Base-by-base conservation (phyloP, 1,140 invertebrate species). In the Onthophagus taurus region DNA sequence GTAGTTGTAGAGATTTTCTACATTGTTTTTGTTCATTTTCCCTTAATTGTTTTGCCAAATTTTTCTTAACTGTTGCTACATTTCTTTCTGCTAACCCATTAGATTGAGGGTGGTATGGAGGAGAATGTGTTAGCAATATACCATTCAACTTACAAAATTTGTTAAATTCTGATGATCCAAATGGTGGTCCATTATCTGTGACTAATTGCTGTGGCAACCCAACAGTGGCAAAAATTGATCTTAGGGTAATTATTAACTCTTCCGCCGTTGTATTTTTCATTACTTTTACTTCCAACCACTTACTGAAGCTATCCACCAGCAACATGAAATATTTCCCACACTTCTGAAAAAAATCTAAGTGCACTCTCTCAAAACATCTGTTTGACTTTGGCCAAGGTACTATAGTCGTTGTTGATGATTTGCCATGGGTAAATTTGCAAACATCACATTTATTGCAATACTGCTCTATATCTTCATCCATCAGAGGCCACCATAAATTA, bases 401-500 rank as follows among this genome's bases (percentile, higher is more conserved):
- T 20, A 47, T 38, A 5, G 11, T 12, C 1, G 5, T 29, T 12
- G 37, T 8, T 4, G 17, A 6, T 19, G 14, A 4, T n/a, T 19
- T 29, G 13, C n/a, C 24, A 14, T 33, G 16, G 31, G 16, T 21
- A 4, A 26, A 8, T 38, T 43, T 33, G 43, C 48, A 51, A 12
- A 37, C 18, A 16, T 39, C 31, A 38, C 49, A 53, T 9, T 4
- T 16, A 4, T 14, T 43, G 2, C 44, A 39, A 19, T 26, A 21
- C 20, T 44, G 26, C 39, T 56, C 56, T n/a, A 57, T 54, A 30
- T 50, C 49, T 2, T 16, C 2, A 37, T 51, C 38, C 1, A 57
- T 51, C 4, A 31, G 23, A 30, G 54, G 47, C 52, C 54, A 58
- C 47, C 50, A 53, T 16, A 48, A 38, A 23, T 49, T 34, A 2